A percentile compares a stretch with the other conserved stretches of the same genome.
These are phyloP conservation scores for Noctua comes DNA, from an alignment of 2,888 invertebrate species.

Conservation along the genomic window DNA sequence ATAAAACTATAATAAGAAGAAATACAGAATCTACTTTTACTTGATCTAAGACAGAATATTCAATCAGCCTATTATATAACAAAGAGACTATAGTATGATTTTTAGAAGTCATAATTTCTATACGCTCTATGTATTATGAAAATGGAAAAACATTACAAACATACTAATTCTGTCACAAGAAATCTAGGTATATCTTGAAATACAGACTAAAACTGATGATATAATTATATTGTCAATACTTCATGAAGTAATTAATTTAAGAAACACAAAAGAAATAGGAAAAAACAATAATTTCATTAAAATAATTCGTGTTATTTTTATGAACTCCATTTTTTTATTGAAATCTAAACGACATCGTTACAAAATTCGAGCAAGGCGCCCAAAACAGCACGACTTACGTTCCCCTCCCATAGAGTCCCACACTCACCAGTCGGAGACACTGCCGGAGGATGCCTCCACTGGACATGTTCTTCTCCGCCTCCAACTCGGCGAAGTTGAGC, in stretches of 20 bases:
- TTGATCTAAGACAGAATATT: constrained; percentile 59
- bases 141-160: constrained; percentile 52
- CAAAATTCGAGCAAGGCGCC: not conserved
- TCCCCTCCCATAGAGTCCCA: too few species aligned
- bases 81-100: constrained; percentile 53
- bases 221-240: constrained; percentile 28
- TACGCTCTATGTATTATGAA: constrained; percentile 57
- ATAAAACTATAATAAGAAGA: constrained; percentile 61
- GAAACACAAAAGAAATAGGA: constrained; percentile 5
- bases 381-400: constrained; percentile 59
- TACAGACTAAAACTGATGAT: constrained; percentile 47
- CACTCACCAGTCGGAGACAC: constrained; percentile 96
- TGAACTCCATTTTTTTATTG: not conserved
- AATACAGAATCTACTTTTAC: constrained; percentile 58
- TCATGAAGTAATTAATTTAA: constrained; percentile 34
- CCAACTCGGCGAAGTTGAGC: constrained; percentile 98
- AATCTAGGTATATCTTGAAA: constrained; percentile 45
- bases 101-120: constrained; percentile 63
- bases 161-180: constrained; percentile 53
- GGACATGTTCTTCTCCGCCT: constrained; percentile 99
- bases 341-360: not conserved
- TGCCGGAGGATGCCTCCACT: constrained; percentile 99
- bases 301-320: constrained; percentile 42
- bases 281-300: not conserved
- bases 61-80: constrained; percentile 60